A percentile compares a stretch with the other conserved stretches of the same genome.
Conservation (phyloP, 1,140 invertebrate genomes). For the Andrena cerasifolii region DNA sequence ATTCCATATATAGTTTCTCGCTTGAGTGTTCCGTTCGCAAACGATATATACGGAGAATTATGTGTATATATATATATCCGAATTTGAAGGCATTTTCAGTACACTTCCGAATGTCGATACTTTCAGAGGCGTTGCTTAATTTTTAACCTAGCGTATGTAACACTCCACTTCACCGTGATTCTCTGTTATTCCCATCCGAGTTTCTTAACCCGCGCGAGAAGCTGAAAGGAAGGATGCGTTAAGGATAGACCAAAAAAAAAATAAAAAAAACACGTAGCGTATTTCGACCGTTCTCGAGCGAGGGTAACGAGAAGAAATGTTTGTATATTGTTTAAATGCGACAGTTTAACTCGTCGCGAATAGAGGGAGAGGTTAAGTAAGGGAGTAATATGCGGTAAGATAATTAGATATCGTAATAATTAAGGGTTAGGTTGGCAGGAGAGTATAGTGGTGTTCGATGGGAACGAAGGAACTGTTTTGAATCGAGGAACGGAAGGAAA, state of each 20-base stretch:
- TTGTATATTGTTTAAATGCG: slow-evolving; percentile 37
- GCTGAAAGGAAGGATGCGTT: slow-evolving; percentile 9
- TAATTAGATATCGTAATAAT: slow-evolving; percentile 44
- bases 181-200: no score
- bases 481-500: no score
- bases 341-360: slow-evolving; percentile 1
- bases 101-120: neutral
- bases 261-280: neutral
- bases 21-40: no score
- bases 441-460: slow-evolving; percentile 18
- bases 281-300: slow-evolving; percentile 12
- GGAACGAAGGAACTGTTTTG: no score
- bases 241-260: slow-evolving; percentile 37
- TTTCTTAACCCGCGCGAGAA: no score
- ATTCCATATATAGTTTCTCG: neutral
- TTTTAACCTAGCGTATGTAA: slow-evolving; percentile 22
- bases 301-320: slow-evolving; percentile 12
- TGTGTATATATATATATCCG: neutral
- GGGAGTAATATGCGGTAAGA: slow-evolving; percentile 28
- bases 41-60: no score
- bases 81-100: slow-evolving; percentile 11
- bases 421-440: slow-evolving; percentile 23
- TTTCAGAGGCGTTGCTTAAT: neutral
- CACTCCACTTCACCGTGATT: neutral
- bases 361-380: neutral